These are phyloP conservation scores for Eupelmus urozonus DNA, from an alignment of 2,888 invertebrate genomes.

Conservation along the genomic window DNA sequence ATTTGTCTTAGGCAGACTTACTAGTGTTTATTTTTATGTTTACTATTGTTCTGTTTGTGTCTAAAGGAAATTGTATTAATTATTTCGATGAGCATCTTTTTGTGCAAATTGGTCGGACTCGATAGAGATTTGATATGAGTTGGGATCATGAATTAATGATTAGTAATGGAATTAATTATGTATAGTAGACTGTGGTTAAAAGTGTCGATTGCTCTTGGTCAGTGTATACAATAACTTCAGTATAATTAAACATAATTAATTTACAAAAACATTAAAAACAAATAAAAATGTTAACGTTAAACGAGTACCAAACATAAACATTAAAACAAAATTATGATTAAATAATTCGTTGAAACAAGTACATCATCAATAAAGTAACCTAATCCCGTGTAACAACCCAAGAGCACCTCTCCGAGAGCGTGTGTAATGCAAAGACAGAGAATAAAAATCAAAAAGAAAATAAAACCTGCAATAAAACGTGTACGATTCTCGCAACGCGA, in stretches of 20 bases:
- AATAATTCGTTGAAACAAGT: background rate
- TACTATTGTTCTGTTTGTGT: background rate
- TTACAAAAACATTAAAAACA: too few relatives aligned
- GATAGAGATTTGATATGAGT: background rate
- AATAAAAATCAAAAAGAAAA: background rate
- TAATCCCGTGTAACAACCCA: background rate
- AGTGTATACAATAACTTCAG: background rate
- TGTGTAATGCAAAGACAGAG: slow-evolving; percentile 4
- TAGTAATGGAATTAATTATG: background rate
- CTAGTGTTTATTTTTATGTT: background rate
- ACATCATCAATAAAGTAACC: too few relatives aligned
- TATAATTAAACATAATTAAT: background rate
- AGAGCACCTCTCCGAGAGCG: background rate
- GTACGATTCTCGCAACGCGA: background rate
- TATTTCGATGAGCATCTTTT: background rate
- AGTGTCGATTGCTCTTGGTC: slow-evolving; percentile 15
- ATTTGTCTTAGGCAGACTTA: background rate
- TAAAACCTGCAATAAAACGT: background rate
- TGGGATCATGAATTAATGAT: background rate
- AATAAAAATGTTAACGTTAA: too few relatives aligned
- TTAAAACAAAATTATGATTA: background rate
- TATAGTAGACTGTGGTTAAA: slow-evolving; percentile 2
- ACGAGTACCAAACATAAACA: background rate
- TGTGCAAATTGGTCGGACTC: background rate
- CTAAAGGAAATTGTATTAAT: background rate